Evolutionary conservation across 1,140 invertebrate genomes (phyloP).

Genomic region (Tetramorium parvispinum): DNA sequence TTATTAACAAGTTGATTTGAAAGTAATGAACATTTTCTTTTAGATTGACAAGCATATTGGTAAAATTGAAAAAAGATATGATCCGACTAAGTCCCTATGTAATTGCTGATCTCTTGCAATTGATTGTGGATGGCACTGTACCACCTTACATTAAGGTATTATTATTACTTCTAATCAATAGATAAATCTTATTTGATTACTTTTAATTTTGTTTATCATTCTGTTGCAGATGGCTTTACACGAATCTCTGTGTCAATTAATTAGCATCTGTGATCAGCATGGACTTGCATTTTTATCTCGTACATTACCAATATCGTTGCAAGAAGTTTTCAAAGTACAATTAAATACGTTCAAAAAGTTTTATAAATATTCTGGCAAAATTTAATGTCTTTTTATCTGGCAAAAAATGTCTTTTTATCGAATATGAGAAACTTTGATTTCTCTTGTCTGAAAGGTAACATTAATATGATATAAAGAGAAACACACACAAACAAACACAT

Average conservation of each 20-base stretch:
- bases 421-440: neutral
- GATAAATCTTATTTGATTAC: slow-evolving; percentile 5
- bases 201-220: slow-evolving; percentile 59
- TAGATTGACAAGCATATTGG: slow-evolving; percentile 76
- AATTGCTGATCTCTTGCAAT: slow-evolving; percentile 82
- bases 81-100: slow-evolving; percentile 81
- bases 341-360: slow-evolving; percentile 83
- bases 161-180: neutral
- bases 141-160: slow-evolving; percentile 84
- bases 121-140: slow-evolving; percentile 81
- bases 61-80: slow-evolving; percentile 82
- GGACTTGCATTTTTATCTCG: slow-evolving; percentile 82
- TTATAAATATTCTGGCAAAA: slow-evolving; percentile 84
- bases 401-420: neutral
- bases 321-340: slow-evolving; percentile 83
- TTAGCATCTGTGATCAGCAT: slow-evolving; percentile 84
- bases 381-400: slow-evolving; percentile 79
- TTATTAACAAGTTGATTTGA: slow-evolving; percentile 17
- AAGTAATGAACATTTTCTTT: slow-evolving; percentile 50
- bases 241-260: slow-evolving; percentile 79
- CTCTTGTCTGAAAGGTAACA: neutral
- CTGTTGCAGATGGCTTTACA: slow-evolving; percentile 80
- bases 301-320: slow-evolving; percentile 78
- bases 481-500: too few species aligned
- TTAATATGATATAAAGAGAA: neutral